phyloP scores from a whole-genome alignment of 2,797 vertebrate genomes.

The Chaunax sp. region DNA sequence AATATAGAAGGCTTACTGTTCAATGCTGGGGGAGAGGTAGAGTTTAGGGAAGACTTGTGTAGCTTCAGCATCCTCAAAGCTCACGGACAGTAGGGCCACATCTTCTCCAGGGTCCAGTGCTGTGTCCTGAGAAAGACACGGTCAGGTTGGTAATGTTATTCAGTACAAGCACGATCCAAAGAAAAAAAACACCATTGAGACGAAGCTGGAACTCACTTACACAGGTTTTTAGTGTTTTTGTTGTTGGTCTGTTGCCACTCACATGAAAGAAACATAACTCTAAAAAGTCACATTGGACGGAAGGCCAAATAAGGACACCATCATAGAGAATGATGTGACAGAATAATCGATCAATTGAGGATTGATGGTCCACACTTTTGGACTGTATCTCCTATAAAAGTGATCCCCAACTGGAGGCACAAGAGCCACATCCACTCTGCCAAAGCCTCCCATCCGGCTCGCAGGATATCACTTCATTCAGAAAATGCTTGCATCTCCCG shows the following conservation, averaged over 20 bases:
- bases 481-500: too few relatives aligned
- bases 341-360: neutral
- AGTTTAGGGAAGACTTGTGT: conserved; percentile 97
- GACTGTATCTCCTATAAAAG: neutral
- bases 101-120: conserved; percentile 98
- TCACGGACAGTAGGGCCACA: conserved; percentile 95
- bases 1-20: conserved; percentile 89
- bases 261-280: neutral
- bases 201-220: neutral
- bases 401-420: too few relatives aligned
- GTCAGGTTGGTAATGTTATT: neutral
- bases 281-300: neutral
- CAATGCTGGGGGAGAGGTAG: conserved; percentile 95
- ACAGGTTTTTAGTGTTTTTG: neutral
- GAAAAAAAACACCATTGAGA: neutral
- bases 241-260: neutral
- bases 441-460: neutral
- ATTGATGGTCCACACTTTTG: too few relatives aligned
- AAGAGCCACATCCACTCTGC: too few relatives aligned
- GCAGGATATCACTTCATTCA: too few relatives aligned
- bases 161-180: neutral
- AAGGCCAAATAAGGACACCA: neutral
- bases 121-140: conserved; percentile 85
- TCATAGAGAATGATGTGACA: neutral
- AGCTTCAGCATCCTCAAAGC: conserved; percentile 97